Base-by-base conservation (phyloP, 2,888 invertebrate genomes). In the Plagodis dolabraria region DNA sequence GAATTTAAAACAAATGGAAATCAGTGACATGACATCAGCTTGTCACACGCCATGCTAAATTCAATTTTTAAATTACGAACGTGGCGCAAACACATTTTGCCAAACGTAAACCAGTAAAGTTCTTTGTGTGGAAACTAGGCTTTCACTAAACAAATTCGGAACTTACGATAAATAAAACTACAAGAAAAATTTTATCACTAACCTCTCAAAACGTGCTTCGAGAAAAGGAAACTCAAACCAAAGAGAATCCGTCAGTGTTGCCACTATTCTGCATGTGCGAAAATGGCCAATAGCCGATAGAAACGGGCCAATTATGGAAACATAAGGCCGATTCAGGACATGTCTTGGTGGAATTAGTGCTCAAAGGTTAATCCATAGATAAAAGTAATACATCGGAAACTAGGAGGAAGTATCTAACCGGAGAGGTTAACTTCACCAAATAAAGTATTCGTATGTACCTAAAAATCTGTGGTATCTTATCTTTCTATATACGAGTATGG, bases 201-300 rank as follows among this genome's bases (percentile, higher is more conserved):
- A 86, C 87, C 86, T 76, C 60, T 61, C 63, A 72, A 80, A 90
- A 90, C 87, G 91, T 90, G 91, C 78, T 84, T 75, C 60, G 74
- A 67, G 74, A 60, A 51, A 79, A 79, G 71, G 75, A 82, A 76
- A n/a, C n/a, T n/a, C n/a, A n/a, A n/a, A 69, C 6, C 7, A 11
- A 6, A 42, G 10, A 42, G 10, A 9, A 11, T 11, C 7, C 1
- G 12, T n/a, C 11, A 7, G 12, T 43, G 43, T 33, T n/a, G 22
- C 10, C 8, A 40, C 22, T 22, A 4, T 22, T 22, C 1, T 22
- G 22, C 4, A 2, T 22, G 4, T 2, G 2, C 22, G 4, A 22
- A 22, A 22, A 22, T 22, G 22, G 22, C 22, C 22, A 4, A 22
- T 22, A 22, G 2, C 22, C 22, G 2, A 4, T 22, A 22, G 22